These are phyloP conservation scores for Sus scrofa DNA, from an alignment of 2,113 vertebrate species.

Conservation along the genomic window T2T-Sscrofa CM000821.6:49885501-49886000, in stretches of 20 bases:
- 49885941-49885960: background rate
- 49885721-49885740: background rate
- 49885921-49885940: background rate
- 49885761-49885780: background rate
- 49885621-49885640: background rate
- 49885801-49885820: background rate
- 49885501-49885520: no score
- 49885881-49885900: background rate
- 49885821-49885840: conserved; percentile 22
- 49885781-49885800: conserved; percentile 7
- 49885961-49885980: conserved; percentile 6
- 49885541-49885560: background rate
- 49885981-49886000: conserved; percentile 33
- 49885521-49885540: background rate
- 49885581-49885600: background rate
- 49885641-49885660: background rate
- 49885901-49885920: conserved; percentile 35
- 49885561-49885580: background rate
- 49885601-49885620: background rate
- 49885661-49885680: background rate
- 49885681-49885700: conserved; percentile 29
- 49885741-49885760: conserved; percentile 22
- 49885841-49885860: background rate
- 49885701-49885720: background rate
- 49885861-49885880: background rate